Base-by-base conservation (phyloP, 2,797 vertebrate genomes). In the Anableps anableps region DNA sequence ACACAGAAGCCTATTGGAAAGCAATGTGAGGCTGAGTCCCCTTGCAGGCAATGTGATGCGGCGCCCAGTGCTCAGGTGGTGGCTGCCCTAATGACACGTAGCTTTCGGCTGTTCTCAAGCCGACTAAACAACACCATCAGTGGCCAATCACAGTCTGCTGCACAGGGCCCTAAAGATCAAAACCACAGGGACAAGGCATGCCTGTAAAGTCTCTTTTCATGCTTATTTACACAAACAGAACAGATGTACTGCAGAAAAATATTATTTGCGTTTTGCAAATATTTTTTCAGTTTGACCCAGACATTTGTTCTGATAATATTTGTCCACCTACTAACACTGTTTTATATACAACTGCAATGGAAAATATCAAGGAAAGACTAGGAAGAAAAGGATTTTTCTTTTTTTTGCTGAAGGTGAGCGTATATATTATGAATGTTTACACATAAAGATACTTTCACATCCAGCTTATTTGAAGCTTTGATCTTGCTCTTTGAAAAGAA, bases 61-160 rank as follows among this genome's bases (percentile, higher is more conserved):
- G 50, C 75, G 84, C 78, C 85, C 86, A 86, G 92, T 91, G 92
- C 94, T 93, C 92, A 94, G 93, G 93, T 94, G 91, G 92, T 89
- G 88, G 91, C 88, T 86, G 81, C 66, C 81, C 90, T 90, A 86
- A 93, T 90, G 87, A 93, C 88, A 90, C 85, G 78, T 80, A 80
- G 76, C 93, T 83, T 77, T 83, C 80, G 85, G 88, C 90, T 89
- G 83, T 81, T 89, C 80, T 88, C 80, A 83, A 81, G 80, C 87
- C 79, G 86, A 78, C 80, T 81, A 72, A 87, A 92, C 85, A 88
- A 72, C 88, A 89, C 90, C 88, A 89, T 86, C 86, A 89, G 66
- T 58, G 75, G 79, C 92, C 92, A 89, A 91, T 93, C 93, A 90
- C 85, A 84, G 78, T 79, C 81, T 86, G 83, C 77, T 72, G 77